Base-by-base conservation (phyloP, 2,888 invertebrate genomes). In the Ptychoptera contaminata region DNA sequence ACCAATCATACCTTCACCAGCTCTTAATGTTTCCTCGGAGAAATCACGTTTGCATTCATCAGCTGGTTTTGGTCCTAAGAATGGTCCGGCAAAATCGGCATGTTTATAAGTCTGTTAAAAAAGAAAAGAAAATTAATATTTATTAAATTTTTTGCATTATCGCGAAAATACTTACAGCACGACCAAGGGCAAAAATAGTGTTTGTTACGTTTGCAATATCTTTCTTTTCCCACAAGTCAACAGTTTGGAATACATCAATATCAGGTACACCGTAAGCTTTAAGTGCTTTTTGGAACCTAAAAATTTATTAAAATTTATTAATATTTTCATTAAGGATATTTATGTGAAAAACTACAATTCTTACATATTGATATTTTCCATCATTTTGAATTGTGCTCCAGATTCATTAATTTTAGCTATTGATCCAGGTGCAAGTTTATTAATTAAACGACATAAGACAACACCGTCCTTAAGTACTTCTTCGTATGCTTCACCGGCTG, bases 331-430 rank as follows among this genome's bases (percentile, higher is more conserved):
- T 38, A 3, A 23, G 7, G 23, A 23, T 3, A 23, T 23, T 23
- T 23, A 23, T 23, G 7, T n/a, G n/a, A 30, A 30, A 30, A 30
- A 30, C 9, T 9, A 8, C 9, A n/a, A 11, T 32, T 8, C 32
- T 32, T 32, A 32, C 34, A 63, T 63, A 70, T 88, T 91, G 67
- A 97, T 91, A 75, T 98, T 98, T 69, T 99, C 97, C 97, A 98
- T 98, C 82, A 97, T 83, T 65, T 96, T 97, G 80, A 98, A 98
- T 63, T 94, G 93, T 62, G 94, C 93, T 55, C 94, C 93, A 40
- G 81, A 77, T 54, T 81, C 78, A 75, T 97, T 94, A 70, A 97
- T 82, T 69, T 94, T 96, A 60, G 77, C 61, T 49, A 96, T 72
- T 51, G 86, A 72, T 56, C 92, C 92, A 40, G 97, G 96, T 52